Evolutionary conservation across 2,888 invertebrate species (phyloP).

Genomic region (Argyra leucocephala): DNA sequence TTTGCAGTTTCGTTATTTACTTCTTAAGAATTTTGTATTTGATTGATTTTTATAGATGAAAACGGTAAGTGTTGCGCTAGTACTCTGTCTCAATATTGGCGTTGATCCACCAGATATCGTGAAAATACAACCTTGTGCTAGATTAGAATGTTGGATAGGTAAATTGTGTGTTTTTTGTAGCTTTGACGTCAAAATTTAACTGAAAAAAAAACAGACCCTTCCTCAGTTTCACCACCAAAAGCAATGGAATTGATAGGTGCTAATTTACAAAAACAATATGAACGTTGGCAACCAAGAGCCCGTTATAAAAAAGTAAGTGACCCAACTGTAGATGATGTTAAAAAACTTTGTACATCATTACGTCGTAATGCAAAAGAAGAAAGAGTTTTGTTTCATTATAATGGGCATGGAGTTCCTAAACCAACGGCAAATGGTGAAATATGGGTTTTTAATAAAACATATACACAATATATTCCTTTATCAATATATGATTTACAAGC

Average conservation of each 20-base stretch:
- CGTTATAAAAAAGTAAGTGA: conserved; percentile 94
- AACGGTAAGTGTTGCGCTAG: conserved; percentile 96
- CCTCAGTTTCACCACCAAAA: conserved; percentile 78
- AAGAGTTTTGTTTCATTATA: conserved; percentile 96
- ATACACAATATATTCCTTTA: conserved; percentile 98
- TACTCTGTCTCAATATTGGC: conserved; percentile 96
- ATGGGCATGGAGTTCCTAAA: conserved; percentile 97
- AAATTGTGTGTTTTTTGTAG: too few relatives aligned
- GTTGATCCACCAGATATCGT: conserved; percentile 98
- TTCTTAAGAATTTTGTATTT: not conserved
- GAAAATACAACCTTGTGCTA: conserved; percentile 92
- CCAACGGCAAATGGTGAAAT: conserved; percentile 98
- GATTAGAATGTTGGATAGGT: conserved; percentile 96
- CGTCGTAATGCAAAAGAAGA: conserved; percentile 96
- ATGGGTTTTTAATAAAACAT: conserved; percentile 98
- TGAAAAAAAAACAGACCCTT: conserved; percentile 56
- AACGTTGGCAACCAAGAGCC: conserved; percentile 96
- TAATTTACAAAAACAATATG: conserved; percentile 90
- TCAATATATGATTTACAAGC: conserved; percentile 96
- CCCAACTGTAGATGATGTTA: conserved; percentile 96
- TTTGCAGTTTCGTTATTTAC: conserved; percentile 12
- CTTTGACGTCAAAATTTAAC: not conserved
- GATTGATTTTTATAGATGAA: conserved; percentile 66
- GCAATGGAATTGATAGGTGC: conserved; percentile 87
- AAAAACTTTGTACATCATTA: conserved; percentile 88